Conservation (phyloP, 2,888 invertebrate genomes). For the Furcula furcula region DNA sequence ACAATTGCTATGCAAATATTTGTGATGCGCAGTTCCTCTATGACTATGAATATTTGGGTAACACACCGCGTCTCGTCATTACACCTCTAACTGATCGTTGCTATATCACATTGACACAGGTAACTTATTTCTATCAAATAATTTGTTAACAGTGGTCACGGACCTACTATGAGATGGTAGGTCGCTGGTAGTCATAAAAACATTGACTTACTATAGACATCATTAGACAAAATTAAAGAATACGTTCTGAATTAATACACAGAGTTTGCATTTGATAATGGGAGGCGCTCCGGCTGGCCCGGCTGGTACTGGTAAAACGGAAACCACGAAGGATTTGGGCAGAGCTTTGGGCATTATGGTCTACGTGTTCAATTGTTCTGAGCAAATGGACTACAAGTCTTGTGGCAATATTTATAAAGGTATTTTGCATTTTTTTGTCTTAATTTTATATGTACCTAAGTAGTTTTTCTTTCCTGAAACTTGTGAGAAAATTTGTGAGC, state of each 20-base stretch:
- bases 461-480: too few species aligned
- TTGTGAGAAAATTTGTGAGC: too few species aligned
- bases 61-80: slow-evolving; percentile 95
- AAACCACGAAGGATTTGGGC: slow-evolving; percentile 97
- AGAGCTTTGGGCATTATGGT: slow-evolving; percentile 97
- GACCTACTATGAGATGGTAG: too few species aligned
- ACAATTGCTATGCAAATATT: slow-evolving; percentile 95
- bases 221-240: too few species aligned
- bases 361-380: slow-evolving; percentile 98
- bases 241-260: too few species aligned
- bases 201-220: too few species aligned
- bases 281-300: slow-evolving; percentile 99
- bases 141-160: too few species aligned
- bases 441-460: too few species aligned
- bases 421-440: too few species aligned
- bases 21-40: slow-evolving; percentile 97
- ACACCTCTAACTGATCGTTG: slow-evolving; percentile 97
- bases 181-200: too few species aligned
- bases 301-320: slow-evolving; percentile 97
- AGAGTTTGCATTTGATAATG: slow-evolving; percentile 95
- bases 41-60: slow-evolving; percentile 96
- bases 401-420: slow-evolving; percentile 97
- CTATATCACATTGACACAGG: slow-evolving; percentile 96
- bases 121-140: slow-evolving; percentile 31
- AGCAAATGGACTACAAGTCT: slow-evolving; percentile 98